These are phyloP conservation scores for Lates japonicus DNA, from an alignment of 2,797 vertebrate species.

Conservation along the genomic window DNA sequence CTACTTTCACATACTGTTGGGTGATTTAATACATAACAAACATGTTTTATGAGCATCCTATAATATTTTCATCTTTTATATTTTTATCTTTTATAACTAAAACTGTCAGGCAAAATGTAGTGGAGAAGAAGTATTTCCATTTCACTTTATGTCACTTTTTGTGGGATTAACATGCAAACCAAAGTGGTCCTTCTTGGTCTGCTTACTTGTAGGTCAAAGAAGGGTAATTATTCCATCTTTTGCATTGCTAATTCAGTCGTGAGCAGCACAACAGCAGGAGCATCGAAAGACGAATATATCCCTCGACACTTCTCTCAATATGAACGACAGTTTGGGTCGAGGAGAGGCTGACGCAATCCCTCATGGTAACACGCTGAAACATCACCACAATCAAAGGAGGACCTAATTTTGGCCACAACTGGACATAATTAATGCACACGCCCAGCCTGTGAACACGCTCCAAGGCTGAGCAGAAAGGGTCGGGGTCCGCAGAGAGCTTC, in stretches of 20 bases:
- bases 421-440: conserved; percentile 27
- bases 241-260: conserved; percentile 15
- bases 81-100: too few relatives aligned
- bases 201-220: neutral
- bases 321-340: conserved; percentile 3
- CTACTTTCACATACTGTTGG: too few relatives aligned
- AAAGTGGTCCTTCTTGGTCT: too few relatives aligned
- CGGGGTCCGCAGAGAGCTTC: conserved; percentile 8
- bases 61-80: too few relatives aligned
- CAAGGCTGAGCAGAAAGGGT: neutral
- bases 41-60: too few relatives aligned
- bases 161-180: too few relatives aligned
- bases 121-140: neutral
- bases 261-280: neutral
- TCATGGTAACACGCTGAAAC: conserved; percentile 8
- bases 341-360: neutral
- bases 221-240: conserved; percentile 13
- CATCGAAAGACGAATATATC: conserved; percentile 9
- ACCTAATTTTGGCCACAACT: neutral
- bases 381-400: conserved; percentile 1
- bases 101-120: too few relatives aligned
- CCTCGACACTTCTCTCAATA: neutral
- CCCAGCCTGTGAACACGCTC: neutral
- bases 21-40: too few relatives aligned
- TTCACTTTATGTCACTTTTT: neutral